These are phyloP conservation scores for Cololabis saira DNA, from an alignment of 2,113 vertebrate species.

Conservation along the genomic window DNA sequence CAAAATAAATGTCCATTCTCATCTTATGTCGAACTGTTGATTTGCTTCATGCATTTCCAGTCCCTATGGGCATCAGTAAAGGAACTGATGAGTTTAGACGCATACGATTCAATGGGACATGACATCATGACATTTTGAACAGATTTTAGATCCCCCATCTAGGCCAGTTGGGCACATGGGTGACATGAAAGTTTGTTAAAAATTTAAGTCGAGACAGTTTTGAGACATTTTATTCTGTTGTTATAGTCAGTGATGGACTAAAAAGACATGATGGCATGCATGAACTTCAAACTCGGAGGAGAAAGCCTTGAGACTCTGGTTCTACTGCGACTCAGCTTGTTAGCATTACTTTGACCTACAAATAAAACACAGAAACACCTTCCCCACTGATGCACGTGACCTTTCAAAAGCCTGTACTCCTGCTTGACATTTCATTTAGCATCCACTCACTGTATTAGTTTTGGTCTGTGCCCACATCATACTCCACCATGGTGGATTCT, in stretches of 20 bases:
- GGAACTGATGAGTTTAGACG: too few species aligned
- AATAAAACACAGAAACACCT: conserved; percentile 61
- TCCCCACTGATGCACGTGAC: conserved; percentile 40
- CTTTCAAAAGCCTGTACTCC: conserved; percentile 38
- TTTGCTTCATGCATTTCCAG: too few species aligned
- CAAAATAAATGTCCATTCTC: too few species aligned
- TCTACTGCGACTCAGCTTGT: conserved; percentile 9
- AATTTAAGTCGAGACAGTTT: too few species aligned
- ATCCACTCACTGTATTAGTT: conserved; percentile 47
- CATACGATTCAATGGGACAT: too few species aligned
- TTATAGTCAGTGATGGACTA: not conserved
- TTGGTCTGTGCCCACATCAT: conserved; percentile 43
- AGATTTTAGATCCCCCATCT: too few species aligned
- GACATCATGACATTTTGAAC: too few species aligned
- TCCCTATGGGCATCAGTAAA: too few species aligned
- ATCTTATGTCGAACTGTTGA: too few species aligned
- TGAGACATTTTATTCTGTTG: too few species aligned
- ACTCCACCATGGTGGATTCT: conserved; percentile 39
- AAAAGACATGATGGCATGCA: not conserved
- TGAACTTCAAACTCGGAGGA: not conserved
- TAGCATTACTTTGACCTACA: conserved; percentile 47
- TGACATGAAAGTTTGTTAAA: too few species aligned
- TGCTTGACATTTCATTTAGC: conserved; percentile 59
- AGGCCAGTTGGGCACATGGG: too few species aligned
- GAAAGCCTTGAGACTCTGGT: not conserved